Evolutionary conservation across 1,140 invertebrate genomes (phyloP), one percentile per base, ranked within the genome.

Genomic region (Drosophila cardini): DNA sequence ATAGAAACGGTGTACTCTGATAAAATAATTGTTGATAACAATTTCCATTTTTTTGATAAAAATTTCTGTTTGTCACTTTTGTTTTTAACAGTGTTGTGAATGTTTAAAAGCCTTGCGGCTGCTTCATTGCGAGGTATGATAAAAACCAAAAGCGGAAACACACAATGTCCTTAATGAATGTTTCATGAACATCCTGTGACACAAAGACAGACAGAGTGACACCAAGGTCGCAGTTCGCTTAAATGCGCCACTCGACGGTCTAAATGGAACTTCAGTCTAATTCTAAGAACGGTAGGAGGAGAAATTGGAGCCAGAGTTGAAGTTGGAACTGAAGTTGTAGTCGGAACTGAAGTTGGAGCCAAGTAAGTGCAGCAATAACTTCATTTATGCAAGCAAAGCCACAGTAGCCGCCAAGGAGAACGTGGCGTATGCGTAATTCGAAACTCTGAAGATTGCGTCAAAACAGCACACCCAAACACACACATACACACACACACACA

Each of bases 381-480:
- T 87, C 72, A 83, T 87, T 87, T 89, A 65, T 50, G 58, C 72
- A 77, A 48, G 61, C 77, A 72, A 76, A 78, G 56, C 67, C 72
- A 68, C 73, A 63, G 58, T 58, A 63, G 68, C 40, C 55, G 55
- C n/a, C 58, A 46, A 15, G 72, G 60, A 57, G 62, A 72, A 65
- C 68, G 80, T 70, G 77, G 77, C 83, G 76, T 86, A 86, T 87
- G 79, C 84, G 83, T 89, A 83, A 79, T 83, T 48, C 76, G 30
- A 60, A 43, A 6, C 46, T 50, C 43, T 6, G 63, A 50, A 63
- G 58, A 48, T 42, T 57, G 56, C 72, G 46, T 71, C 75, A 79
- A 83, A 83, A 72, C 80, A 79, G 75, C 45, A 68, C 79, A 58
- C 60, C 13, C 55, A 58, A 5, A 32, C 36, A 38, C 18, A 46